These are phyloP conservation scores for Dorcus hopei DNA, from an alignment of 2,888 invertebrate genomes.

Conservation along the genomic window DNA sequence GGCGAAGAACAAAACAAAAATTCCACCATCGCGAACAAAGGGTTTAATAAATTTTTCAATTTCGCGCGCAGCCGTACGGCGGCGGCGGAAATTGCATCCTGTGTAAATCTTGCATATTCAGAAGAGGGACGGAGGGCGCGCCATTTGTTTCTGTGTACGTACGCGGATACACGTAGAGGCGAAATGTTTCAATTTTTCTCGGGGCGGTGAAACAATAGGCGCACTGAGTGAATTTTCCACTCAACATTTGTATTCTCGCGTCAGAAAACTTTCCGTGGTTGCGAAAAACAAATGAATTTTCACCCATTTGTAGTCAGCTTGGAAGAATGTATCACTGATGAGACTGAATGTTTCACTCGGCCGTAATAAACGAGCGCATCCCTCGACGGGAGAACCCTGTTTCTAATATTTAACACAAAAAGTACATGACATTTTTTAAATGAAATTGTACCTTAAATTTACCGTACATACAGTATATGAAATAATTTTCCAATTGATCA, in stretches of 20 bases:
- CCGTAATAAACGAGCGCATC: conserved; percentile 5
- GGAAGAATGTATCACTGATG: conserved; percentile 29
- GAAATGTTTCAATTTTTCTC: background rate
- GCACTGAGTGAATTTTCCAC: conserved; percentile 29
- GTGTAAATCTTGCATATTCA: too few species aligned
- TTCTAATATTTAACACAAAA: background rate
- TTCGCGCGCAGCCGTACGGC: too few species aligned
- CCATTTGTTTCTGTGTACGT: background rate
- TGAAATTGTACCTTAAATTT: background rate
- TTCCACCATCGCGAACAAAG: too few species aligned
- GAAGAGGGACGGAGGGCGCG: too few species aligned
- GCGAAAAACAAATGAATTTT: conserved; percentile 41
- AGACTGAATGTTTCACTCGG: conserved; percentile 5
- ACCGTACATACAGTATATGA: background rate
- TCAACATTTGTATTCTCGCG: conserved; percentile 38
- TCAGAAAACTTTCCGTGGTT: conserved; percentile 39
- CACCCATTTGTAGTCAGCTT: conserved; percentile 34
- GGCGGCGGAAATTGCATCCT: too few species aligned
- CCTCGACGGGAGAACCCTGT: background rate
- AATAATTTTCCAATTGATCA: background rate
- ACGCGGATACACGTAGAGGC: background rate
- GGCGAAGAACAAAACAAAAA: too few species aligned
- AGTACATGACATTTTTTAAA: background rate
- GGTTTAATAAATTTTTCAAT: too few species aligned
- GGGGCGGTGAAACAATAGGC: background rate